These are phyloP conservation scores for Oostethus manadensis DNA, from an alignment of 2,113 vertebrate genomes.

Conservation along the genomic window DNA sequence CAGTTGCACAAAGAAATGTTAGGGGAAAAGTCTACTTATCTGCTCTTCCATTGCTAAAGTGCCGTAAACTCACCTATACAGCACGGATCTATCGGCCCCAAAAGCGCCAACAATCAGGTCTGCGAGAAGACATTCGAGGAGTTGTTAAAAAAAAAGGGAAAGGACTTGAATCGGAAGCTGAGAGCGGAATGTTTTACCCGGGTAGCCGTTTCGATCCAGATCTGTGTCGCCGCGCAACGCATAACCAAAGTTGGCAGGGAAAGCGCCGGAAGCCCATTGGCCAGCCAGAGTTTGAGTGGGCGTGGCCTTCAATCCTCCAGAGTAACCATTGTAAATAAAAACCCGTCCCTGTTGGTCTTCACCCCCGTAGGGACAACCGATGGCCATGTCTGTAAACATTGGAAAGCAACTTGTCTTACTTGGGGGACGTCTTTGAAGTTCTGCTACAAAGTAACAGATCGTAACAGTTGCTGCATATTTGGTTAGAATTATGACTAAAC, in stretches of 20 bases:
- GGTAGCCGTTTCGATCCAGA: conserved; percentile 86
- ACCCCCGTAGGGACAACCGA: conserved; percentile 83
- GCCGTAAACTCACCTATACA: conserved; percentile 78
- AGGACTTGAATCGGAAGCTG: too few relatives aligned
- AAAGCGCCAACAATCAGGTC: conserved; percentile 90
- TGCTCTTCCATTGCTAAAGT: background rate
- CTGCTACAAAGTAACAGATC: background rate
- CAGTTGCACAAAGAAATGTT: background rate
- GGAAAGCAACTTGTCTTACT: background rate
- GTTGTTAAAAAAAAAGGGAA: background rate
- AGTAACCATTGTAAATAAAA: conserved; percentile 76
- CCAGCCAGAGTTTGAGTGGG: conserved; percentile 81
- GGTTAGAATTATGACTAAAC: too few relatives aligned
- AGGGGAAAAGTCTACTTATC: background rate
- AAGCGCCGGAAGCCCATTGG: conserved; percentile 71
- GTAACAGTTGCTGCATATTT: background rate
- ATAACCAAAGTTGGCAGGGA: conserved; percentile 82
- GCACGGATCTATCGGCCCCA: conserved; percentile 78
- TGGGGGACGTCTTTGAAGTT: background rate
- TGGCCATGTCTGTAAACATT: conserved; percentile 71
- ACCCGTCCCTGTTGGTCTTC: conserved; percentile 79
- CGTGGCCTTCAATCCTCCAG: conserved; percentile 63
- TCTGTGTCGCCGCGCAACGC: conserved; percentile 80
- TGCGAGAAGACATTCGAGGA: conserved; percentile 39
- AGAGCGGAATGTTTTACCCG: conserved; percentile 64